phyloP scores from a whole-genome alignment of 1,140 invertebrate genomes.

The Drosophila malerkotliana region DNA sequence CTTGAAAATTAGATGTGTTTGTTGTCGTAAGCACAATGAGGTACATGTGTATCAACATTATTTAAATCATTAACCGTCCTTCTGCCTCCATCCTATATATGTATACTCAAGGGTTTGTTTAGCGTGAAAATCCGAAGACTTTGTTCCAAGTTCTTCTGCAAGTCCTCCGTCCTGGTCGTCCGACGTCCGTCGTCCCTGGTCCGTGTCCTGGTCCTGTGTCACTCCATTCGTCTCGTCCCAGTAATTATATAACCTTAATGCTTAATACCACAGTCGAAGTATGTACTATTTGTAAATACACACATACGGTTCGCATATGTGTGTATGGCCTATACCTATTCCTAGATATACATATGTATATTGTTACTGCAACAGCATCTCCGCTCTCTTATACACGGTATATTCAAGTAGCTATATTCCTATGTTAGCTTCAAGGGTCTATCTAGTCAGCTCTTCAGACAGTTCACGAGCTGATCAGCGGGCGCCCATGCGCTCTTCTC shows the following conservation, averaged over 20 bases:
- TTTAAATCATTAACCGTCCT: slow-evolving; percentile 59
- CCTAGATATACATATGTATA: slow-evolving; percentile 64
- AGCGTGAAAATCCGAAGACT: slow-evolving; percentile 44
- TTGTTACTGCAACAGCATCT: slow-evolving; percentile 75
- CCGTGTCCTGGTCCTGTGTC: slow-evolving; percentile 1
- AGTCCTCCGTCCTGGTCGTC: background rate
- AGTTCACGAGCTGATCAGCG: slow-evolving; percentile 10
- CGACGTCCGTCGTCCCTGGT: background rate
- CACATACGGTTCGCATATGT: slow-evolving; percentile 43
- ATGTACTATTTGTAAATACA: slow-evolving; percentile 68
- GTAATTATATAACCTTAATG: slow-evolving; percentile 75
- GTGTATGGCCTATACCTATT: slow-evolving; percentile 50
- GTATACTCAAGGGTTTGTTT: slow-evolving; percentile 7
- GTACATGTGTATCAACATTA: slow-evolving; percentile 79
- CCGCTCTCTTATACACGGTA: slow-evolving; percentile 75
- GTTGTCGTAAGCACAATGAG: slow-evolving; percentile 77
- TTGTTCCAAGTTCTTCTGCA: slow-evolving; percentile 17
- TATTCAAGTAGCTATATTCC: slow-evolving; percentile 57
- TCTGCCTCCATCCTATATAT: background rate
- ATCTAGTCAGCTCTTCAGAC: slow-evolving; percentile 16
- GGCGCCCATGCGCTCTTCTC: background rate
- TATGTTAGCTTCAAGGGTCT: slow-evolving; percentile 16
- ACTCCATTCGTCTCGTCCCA: slow-evolving; percentile 22
- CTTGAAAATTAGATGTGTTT: slow-evolving; percentile 57
- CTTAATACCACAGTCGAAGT: slow-evolving; percentile 84